Base-by-base conservation (phyloP, 2,113 vertebrate species). In the Calyptomena viridis region DNA sequence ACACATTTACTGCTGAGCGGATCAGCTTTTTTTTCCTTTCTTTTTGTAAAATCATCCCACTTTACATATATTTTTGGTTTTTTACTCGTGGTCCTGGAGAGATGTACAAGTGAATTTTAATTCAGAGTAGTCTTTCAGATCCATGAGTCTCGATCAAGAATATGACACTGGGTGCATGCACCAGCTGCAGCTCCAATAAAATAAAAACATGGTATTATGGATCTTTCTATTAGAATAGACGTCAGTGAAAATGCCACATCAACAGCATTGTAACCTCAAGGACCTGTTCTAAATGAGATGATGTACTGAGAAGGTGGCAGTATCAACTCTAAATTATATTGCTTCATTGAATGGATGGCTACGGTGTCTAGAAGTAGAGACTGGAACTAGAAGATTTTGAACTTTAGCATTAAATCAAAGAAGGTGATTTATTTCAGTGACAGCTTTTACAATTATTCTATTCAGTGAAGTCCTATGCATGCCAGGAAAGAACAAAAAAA, bases 401-500 rank as follows among this genome's bases (percentile, higher is more conserved):
- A 96, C 56, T 85, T 56, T 21, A 90, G 67, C 49, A 84, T 90
- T 96, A 96, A 96, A 97, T 94, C 95, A 81, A 83, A 94, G 60
- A 33, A 62, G 62, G 76, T 89, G 74, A 94, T 97, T 95, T 95
- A 96, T 95, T 87, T 94, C 83, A 85, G 56, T 23, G 40, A 79
- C 50, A 69, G 6, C 77, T 80, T 25, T 67, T 42, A n/a, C 39
- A 46, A 80, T 47, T 87, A 82, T 63, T 91, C 39, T 78, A 33
- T 76, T 60, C 42, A 58, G 40, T 69, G 39, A 84, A 79, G 58
- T 62, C 60, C 31, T 85, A 63, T 52, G 62, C 0, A 18, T 56
- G 46, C 25, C 14, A 47, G n/a, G 22, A 90, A 75, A 84, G 22
- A 44, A 77, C 95, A 16, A 64, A 66, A 68, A 69, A 68, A 79